A percentile compares a stretch with the other conserved stretches of the same genome.
These are phyloP conservation scores for Neocrepidodera transversa DNA, from an alignment of 2,888 invertebrate species.

Conservation along the genomic window DNA sequence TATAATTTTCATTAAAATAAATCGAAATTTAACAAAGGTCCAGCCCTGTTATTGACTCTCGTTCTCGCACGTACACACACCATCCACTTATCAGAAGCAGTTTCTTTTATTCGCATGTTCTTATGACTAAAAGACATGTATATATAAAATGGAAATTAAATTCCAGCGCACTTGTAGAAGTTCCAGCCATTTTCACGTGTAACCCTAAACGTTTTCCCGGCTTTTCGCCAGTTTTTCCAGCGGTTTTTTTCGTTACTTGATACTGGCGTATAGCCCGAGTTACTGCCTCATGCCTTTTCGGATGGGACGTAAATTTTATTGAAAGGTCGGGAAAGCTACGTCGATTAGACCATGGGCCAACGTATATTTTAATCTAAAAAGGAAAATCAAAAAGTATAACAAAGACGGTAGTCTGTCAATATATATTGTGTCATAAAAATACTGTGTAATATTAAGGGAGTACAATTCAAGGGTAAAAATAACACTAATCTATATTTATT, in stretches of 20 bases:
- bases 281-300: slow-evolving; percentile 1
- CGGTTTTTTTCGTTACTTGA: slow-evolving; percentile 17
- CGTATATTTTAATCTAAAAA: too few species aligned
- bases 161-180: slow-evolving; percentile 19
- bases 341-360: not conserved
- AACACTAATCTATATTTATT: too few species aligned
- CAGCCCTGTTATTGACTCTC: not conserved
- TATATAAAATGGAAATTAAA: slow-evolving; percentile 26
- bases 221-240: slow-evolving; percentile 9
- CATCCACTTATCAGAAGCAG: slow-evolving; percentile 10
- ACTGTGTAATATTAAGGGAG: too few species aligned
- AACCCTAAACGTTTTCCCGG: slow-evolving; percentile 18
- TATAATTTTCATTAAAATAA: too few species aligned
- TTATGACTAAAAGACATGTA: slow-evolving; percentile 21
- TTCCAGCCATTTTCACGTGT: slow-evolving; percentile 22
- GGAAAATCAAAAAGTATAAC: too few species aligned
- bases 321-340: not conserved
- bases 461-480: too few species aligned
- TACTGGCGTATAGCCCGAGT: not conserved
- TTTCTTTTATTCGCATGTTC: slow-evolving; percentile 23
- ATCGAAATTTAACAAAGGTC: too few species aligned
- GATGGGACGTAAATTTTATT: not conserved
- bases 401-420: too few species aligned
- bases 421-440: too few species aligned
- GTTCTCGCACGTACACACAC: slow-evolving; percentile 6